phyloP scores from a whole-genome alignment of 1,140 invertebrate species.

The Cyclina sinensis region DNA sequence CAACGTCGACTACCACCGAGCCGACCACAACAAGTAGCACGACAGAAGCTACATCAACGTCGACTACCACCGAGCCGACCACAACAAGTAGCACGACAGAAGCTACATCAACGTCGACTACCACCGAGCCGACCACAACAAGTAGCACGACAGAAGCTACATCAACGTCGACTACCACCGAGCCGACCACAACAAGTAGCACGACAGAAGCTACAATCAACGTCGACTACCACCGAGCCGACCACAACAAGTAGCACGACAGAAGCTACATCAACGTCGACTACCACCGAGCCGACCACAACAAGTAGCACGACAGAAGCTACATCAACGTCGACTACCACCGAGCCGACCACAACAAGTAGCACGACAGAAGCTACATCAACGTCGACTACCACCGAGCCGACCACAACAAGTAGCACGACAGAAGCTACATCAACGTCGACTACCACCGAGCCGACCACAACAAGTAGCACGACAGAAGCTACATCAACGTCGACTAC shows the following conservation, averaged over 20 bases:
- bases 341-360: not conserved
- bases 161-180: conserved; percentile 15
- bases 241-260: not conserved
- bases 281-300: conserved; percentile 21
- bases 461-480: not conserved
- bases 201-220: not conserved
- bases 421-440: not conserved
- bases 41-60: not conserved
- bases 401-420: conserved; percentile 1
- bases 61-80: not conserved
- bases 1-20: not conserved
- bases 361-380: conserved; percentile 26
- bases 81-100: not conserved
- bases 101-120: not conserved
- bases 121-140: conserved; percentile 7
- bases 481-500: not conserved
- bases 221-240: not conserved
- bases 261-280: too few species aligned
- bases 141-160: not conserved
- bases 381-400: conserved; percentile 18
- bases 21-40: not conserved
- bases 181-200: not conserved
- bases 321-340: conserved; percentile 18
- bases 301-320: not conserved
- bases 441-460: not conserved